These are phyloP conservation scores for Julus scanicus DNA, from an alignment of 2,888 invertebrate genomes.

Conservation along the genomic window DNA sequence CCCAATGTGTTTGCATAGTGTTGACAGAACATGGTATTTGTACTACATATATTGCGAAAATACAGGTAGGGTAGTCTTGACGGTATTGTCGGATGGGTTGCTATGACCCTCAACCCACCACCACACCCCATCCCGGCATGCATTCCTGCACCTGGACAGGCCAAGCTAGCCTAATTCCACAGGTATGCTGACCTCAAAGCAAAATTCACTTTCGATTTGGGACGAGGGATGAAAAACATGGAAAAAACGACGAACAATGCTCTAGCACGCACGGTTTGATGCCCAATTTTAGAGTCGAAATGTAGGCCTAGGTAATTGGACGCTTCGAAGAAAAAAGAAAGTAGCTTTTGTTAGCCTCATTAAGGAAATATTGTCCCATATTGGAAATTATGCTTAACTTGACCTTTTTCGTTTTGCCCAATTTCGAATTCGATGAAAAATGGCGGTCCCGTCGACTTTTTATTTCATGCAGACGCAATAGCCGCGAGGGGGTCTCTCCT, in stretches of 20 bases:
- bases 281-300: conserved; percentile 33
- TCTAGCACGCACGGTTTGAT: neutral
- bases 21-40: too few relatives aligned
- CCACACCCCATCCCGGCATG: neutral
- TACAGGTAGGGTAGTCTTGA: neutral
- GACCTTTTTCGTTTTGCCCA: conserved; percentile 17
- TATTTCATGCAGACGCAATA: conserved; percentile 22
- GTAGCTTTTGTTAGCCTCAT: conserved; percentile 33
- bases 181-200: neutral
- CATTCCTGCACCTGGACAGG: neutral
- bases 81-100: neutral
- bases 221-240: conserved; percentile 27
- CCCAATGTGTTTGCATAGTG: too few relatives aligned
- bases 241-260: conserved; percentile 15
- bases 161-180: conserved; percentile 24
- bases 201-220: conserved; percentile 33
- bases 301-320: conserved; percentile 33
- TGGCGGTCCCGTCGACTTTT: neutral
- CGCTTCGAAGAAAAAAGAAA: conserved; percentile 27
- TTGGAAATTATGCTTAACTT: conserved; percentile 33
- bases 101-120: neutral
- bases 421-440: conserved; percentile 14
- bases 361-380: conserved; percentile 33
- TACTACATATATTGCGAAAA: neutral
- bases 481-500: neutral